phyloP scores from a whole-genome alignment of 2,113 vertebrate species.

The Sardina pilchardus region DNA sequence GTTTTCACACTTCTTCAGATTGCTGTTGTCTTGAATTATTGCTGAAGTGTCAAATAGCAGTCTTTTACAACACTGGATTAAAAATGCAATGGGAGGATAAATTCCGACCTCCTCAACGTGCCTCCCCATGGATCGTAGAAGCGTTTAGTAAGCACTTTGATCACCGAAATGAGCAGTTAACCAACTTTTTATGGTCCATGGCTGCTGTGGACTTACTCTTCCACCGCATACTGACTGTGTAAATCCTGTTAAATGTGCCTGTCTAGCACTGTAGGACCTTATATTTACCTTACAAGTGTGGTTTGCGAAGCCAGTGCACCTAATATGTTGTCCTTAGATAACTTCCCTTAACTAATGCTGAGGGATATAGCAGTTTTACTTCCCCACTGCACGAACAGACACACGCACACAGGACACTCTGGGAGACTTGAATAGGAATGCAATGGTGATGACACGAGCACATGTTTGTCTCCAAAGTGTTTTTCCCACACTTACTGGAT shows the following conservation, averaged over 20 bases:
- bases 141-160: slow-evolving; percentile 1
- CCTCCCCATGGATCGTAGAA: background rate
- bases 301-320: background rate
- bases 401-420: too few species aligned
- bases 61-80: background rate
- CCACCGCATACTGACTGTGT: background rate
- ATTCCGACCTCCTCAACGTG: background rate
- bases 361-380: too few species aligned
- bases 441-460: background rate
- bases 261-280: background rate
- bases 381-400: background rate
- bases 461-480: background rate
- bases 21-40: background rate
- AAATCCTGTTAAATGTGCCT: background rate
- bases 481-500: background rate
- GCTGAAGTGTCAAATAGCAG: background rate
- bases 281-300: background rate
- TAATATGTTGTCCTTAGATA: background rate
- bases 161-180: background rate
- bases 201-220: background rate
- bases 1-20: background rate
- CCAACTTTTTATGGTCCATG: slow-evolving; percentile 2
- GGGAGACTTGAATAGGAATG: background rate
- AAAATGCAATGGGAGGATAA: background rate
- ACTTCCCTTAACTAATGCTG: background rate